Evolutionary conservation across 2,797 vertebrate genomes (phyloP).

Genomic region (Cirrhinus mrigala): DNA sequence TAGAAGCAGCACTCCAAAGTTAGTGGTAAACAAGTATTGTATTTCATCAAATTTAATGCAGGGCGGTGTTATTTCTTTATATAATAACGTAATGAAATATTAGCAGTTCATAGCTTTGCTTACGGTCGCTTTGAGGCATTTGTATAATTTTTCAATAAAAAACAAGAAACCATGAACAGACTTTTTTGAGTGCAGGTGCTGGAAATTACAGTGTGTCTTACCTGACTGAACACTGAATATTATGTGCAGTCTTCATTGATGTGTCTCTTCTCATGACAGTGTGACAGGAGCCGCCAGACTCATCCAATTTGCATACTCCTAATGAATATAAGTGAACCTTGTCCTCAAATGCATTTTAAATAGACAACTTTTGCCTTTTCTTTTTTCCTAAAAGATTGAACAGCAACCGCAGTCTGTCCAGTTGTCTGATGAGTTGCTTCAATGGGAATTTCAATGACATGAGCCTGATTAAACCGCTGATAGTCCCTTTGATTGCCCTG

Average conservation of each 20-base stretch:
- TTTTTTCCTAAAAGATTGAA: background rate
- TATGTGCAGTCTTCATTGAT: conserved; percentile 26
- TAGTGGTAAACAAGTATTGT: background rate
- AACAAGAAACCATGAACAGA: background rate
- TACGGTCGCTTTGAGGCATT: background rate
- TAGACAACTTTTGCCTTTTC: conserved; percentile 23
- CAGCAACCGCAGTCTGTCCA: conserved; percentile 14
- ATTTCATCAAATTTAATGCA: background rate
- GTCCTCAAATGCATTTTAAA: conserved; percentile 49
- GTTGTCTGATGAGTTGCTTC: conserved; percentile 34
- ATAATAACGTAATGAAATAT: background rate
- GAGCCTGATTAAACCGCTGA: conserved; percentile 47
- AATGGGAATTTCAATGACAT: conserved; percentile 7
- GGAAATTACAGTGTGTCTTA: background rate
- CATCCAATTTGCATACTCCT: conserved; percentile 41
- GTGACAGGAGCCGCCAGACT: conserved; percentile 38
- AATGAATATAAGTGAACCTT: conserved; percentile 48
- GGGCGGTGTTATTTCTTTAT: background rate
- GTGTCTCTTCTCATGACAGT: conserved; percentile 37
- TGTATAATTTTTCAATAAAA: background rate
- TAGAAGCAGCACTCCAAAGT: background rate
- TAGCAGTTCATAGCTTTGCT: background rate
- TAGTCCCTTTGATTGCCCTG: conserved; percentile 28
- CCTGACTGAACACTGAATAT: conserved; percentile 45
- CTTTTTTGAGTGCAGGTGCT: background rate